Percentiles rank a stretch among this genome's conserved stretches.
phyloP scores from a whole-genome alignment of 2,797 vertebrate genomes.

The Spinibarbus caldwelli region DNA sequence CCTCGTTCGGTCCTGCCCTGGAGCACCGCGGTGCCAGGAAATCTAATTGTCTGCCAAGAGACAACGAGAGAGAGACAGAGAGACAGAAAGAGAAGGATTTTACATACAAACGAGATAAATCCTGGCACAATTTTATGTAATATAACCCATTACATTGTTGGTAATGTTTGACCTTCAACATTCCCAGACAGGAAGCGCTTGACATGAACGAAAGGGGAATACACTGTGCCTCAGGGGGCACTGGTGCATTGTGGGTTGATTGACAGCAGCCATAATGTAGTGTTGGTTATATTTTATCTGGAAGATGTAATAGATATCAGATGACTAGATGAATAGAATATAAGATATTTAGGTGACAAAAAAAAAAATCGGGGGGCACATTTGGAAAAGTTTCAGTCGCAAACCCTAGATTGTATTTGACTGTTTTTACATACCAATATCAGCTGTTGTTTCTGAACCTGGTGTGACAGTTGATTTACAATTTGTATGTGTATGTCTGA shows the following conservation, averaged over 20 bases:
- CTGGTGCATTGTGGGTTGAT: constrained; percentile 67
- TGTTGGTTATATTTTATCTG: constrained; percentile 71
- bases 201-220: constrained; percentile 60
- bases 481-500: constrained; percentile 52
- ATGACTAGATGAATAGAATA: constrained; percentile 49
- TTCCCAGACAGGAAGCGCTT: constrained; percentile 66
- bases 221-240: constrained; percentile 69
- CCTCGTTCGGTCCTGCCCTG: constrained; percentile 45
- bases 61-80: constrained; percentile 59
- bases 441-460: constrained; percentile 67
- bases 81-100: constrained; percentile 61
- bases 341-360: constrained; percentile 45
- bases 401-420: constrained; percentile 70
- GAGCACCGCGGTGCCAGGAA: constrained; percentile 57
- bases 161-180: constrained; percentile 75
- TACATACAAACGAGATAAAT: constrained; percentile 62
- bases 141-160: constrained; percentile 74
- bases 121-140: constrained; percentile 74
- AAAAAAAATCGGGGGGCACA: constrained; percentile 51
- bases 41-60: constrained; percentile 42
- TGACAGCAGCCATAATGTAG: constrained; percentile 68
- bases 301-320: constrained; percentile 68
- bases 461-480: constrained; percentile 67
- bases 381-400: constrained; percentile 67
- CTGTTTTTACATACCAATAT: constrained; percentile 72